These are phyloP conservation scores for Oreochromis grahami DNA, from an alignment of 2,797 vertebrate genomes.

Conservation along the genomic window DNA sequence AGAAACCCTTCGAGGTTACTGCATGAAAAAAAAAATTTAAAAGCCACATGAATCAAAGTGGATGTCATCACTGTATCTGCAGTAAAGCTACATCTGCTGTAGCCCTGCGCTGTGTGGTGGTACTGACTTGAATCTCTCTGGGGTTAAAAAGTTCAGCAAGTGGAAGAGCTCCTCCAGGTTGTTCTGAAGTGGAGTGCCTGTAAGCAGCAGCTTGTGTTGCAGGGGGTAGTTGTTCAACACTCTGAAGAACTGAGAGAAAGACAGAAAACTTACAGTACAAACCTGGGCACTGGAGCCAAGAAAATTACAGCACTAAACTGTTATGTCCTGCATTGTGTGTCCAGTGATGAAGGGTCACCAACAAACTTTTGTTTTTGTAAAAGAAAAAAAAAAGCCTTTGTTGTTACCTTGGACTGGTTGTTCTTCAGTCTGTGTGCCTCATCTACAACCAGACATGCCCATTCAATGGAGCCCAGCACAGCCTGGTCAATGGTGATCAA, in stretches of 20 bases:
- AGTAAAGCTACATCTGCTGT: background rate
- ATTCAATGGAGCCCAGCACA: slow-evolving; percentile 94
- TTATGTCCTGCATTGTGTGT: background rate
- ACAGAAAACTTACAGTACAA: background rate
- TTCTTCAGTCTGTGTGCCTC: slow-evolving; percentile 98
- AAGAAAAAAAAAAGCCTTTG: background rate
- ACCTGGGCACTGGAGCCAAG: background rate
- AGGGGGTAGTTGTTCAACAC: slow-evolving; percentile 95
- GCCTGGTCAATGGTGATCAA: slow-evolving; percentile 98
- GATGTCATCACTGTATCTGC: background rate
- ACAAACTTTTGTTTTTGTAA: background rate
- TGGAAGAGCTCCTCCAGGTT: slow-evolving; percentile 98
- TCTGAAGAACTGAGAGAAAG: slow-evolving; percentile 86
- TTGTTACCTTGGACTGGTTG: slow-evolving; percentile 92
- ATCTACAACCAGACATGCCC: slow-evolving; percentile 97
- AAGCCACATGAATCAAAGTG: background rate
- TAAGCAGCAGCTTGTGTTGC: slow-evolving; percentile 96
- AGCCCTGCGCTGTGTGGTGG: background rate
- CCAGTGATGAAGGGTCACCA: background rate
- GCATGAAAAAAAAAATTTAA: background rate
- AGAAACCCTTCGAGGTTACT: slow-evolving; percentile 97
- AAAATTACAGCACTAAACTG: background rate
- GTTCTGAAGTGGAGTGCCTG: slow-evolving; percentile 96
- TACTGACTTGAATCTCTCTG: slow-evolving; percentile 94
- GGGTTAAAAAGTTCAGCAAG: slow-evolving; percentile 94